A percentile compares a stretch with the other conserved stretches of the same genome.
These are phyloP conservation scores for Sarcophaga carnaria DNA, from an alignment of 2,888 invertebrate species.

Conservation along the genomic window DNA sequence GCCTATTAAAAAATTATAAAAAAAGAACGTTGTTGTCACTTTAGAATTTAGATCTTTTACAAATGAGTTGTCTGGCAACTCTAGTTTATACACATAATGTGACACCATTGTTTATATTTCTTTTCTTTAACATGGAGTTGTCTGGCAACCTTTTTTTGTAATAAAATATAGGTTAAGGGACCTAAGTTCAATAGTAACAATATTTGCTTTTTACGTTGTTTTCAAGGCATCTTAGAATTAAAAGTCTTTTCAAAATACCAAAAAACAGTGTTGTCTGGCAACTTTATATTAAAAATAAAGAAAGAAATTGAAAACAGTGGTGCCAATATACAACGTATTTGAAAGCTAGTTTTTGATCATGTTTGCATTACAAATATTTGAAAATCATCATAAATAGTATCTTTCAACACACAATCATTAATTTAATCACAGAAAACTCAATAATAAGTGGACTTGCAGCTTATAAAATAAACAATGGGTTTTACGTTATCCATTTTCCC, in stretches of 20 bases:
- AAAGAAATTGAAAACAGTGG: constrained; percentile 17
- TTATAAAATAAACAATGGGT: too few species aligned
- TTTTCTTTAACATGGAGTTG: neutral
- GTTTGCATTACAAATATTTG: neutral
- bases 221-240: too few species aligned
- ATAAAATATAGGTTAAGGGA: too few species aligned
- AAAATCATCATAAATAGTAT: neutral
- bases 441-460: too few species aligned
- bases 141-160: neutral
- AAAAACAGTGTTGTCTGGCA: neutral
- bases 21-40: too few species aligned
- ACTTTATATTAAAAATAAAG: constrained; percentile 28
- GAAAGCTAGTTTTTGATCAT: constrained; percentile 48
- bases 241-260: neutral
- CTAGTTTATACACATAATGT: neutral
- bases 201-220: too few species aligned
- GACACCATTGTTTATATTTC: neutral
- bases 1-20: too few species aligned
- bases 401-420: neutral
- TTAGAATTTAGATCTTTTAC: too few species aligned
- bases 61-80: neutral
- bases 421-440: neutral
- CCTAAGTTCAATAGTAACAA: too few species aligned
- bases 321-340: constrained; percentile 32
- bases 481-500: too few species aligned